A percentile compares a stretch with the other conserved stretches of the same genome.
phyloP scores from a whole-genome alignment of 2,888 invertebrate genomes.

The Pyrocoelia pectoralis region DNA sequence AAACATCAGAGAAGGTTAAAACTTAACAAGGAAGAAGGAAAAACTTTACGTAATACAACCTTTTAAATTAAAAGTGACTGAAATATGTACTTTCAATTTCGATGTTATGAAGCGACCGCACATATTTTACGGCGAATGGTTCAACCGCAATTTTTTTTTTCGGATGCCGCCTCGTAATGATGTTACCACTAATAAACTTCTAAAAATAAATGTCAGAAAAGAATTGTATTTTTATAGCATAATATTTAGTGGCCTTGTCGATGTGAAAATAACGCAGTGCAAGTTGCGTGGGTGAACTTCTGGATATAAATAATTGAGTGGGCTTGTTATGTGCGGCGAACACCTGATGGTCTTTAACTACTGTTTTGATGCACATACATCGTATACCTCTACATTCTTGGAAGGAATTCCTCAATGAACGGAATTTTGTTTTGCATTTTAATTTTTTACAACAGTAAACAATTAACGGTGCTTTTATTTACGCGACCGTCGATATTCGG shows the following conservation, averaged over 20 bases:
- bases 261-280: constrained; percentile 52
- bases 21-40: no score
- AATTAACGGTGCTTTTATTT: not conserved
- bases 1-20: no score
- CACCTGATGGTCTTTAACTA: constrained; percentile 49
- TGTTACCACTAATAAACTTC: not conserved
- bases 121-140: no score
- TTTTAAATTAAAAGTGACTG: no score
- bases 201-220: not conserved
- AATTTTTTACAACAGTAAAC: not conserved
- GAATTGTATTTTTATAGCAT: constrained; percentile 32
- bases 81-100: no score
- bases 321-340: constrained; percentile 46
- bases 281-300: constrained; percentile 48
- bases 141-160: not conserved
- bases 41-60: no score
- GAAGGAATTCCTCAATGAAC: constrained; percentile 14
- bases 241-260: constrained; percentile 50
- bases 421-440: constrained; percentile 5
- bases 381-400: constrained; percentile 30
- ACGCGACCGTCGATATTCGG: no score
- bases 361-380: constrained; percentile 29
- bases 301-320: constrained; percentile 43
- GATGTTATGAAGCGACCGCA: no score
- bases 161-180: not conserved